A percentile compares a stretch with the other conserved stretches of the same genome.
These are phyloP conservation scores for Sarcophaga variegata DNA, from an alignment of 2,888 invertebrate species.

Conservation along the genomic window DNA sequence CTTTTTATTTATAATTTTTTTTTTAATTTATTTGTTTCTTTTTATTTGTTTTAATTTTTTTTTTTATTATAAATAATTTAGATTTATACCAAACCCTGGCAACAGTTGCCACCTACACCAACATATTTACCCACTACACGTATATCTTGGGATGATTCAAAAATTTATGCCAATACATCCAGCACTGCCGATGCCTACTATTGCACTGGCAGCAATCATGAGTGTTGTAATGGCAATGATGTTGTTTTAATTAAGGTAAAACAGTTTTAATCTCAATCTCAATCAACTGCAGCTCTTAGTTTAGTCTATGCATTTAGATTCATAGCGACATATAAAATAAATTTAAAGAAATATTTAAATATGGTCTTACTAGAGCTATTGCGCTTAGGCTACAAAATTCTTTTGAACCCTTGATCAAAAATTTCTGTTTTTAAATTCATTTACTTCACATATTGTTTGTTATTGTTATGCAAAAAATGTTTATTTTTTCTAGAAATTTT, in stretches of 20 bases:
- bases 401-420: no score
- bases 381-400: not conserved
- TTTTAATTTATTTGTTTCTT: constrained; percentile 38
- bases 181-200: constrained; percentile 76
- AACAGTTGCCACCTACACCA: constrained; percentile 80
- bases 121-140: constrained; percentile 79
- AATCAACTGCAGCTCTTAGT: not conserved
- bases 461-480: not conserved
- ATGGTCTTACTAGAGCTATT: no score
- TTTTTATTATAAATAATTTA: constrained; percentile 54
- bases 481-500: constrained; percentile 1
- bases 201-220: constrained; percentile 80
- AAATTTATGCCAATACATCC: constrained; percentile 76
- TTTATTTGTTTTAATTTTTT: constrained; percentile 50
- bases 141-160: constrained; percentile 81
- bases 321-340: no score
- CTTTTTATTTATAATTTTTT: constrained; percentile 45
- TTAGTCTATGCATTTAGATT: constrained; percentile 27
- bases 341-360: not conserved
- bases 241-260: constrained; percentile 82
- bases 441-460: not conserved
- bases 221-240: constrained; percentile 81
- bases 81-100: constrained; percentile 75
- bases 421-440: no score
- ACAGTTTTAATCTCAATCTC: not conserved